Evolutionary conservation across 2,888 invertebrate genomes (phyloP).

Genomic region (Beris chalybata): DNA sequence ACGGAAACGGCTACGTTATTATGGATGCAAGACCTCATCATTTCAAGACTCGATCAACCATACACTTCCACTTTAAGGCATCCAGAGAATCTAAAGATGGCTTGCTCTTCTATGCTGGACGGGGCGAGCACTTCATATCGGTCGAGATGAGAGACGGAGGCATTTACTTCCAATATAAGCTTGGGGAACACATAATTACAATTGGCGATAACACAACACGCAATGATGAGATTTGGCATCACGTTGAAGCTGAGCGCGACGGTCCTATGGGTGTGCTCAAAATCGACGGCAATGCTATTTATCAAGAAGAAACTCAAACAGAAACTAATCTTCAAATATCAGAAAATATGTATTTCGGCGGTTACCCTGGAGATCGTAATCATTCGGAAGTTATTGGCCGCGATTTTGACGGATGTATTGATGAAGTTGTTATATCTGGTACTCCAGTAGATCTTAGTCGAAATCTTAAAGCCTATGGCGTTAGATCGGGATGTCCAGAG

Average conservation of each 20-base stretch:
- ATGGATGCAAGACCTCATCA: conserved; percentile 67
- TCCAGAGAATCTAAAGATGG: conserved; percentile 76
- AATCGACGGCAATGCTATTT: conserved; percentile 64
- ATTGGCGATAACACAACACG: conserved; percentile 59
- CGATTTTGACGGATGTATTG: conserved; percentile 93
- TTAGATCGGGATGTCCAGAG: conserved; percentile 85
- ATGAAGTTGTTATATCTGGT: conserved; percentile 76
- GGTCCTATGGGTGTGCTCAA: conserved; percentile 67
- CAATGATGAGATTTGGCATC: conserved; percentile 94
- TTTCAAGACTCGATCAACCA: conserved; percentile 63
- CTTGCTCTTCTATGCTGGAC: conserved; percentile 82
- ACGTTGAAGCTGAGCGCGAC: conserved; percentile 72
- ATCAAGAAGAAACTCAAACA: conserved; percentile 51
- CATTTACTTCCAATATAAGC: conserved; percentile 69
- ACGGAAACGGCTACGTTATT: conserved; percentile 85
- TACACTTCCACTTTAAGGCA: conserved; percentile 85
- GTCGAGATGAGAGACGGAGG: conserved; percentile 80
- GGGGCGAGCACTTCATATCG: conserved; percentile 74
- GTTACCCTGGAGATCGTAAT: conserved; percentile 70
- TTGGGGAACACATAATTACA: conserved; percentile 61
- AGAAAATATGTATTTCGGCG: conserved; percentile 87
- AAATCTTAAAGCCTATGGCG: conserved; percentile 77
- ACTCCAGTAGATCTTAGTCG: conserved; percentile 77
- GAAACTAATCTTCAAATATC: conserved; percentile 58
- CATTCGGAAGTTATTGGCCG: conserved; percentile 68